Evolutionary conservation across 2,888 invertebrate species (phyloP).

Genomic region (Lasioglossum zephyrum): DNA sequence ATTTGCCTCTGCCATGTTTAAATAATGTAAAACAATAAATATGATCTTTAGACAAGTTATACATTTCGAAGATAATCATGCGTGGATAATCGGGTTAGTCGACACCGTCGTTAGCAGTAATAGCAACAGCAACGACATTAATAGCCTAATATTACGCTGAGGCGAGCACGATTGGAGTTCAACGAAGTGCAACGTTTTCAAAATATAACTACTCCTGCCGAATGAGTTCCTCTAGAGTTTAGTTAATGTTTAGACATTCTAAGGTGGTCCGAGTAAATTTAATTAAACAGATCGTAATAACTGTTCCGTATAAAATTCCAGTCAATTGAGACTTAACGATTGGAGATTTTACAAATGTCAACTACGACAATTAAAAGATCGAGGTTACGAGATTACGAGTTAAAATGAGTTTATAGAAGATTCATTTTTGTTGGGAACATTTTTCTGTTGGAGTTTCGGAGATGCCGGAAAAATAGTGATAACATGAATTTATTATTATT

Average conservation of each 20-base stretch:
- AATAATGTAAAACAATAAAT: conserved; percentile 30
- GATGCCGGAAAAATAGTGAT: too few species aligned
- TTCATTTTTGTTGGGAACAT: too few species aligned
- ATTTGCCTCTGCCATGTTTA: not conserved
- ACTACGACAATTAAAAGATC: too few species aligned
- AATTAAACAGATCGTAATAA: conserved; percentile 31
- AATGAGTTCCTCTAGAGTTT: conserved; percentile 50
- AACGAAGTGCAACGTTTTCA: conserved; percentile 58
- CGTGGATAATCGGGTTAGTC: conserved; percentile 58
- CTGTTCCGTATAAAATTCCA: not conserved
- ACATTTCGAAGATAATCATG: conserved; percentile 54
- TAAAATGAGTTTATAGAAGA: too few species aligned
- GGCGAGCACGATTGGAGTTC: conserved; percentile 38
- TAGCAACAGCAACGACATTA: conserved; percentile 63
- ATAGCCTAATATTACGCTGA: conserved; percentile 61
- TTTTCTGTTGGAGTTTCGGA: too few species aligned
- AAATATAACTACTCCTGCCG: conserved; percentile 43
- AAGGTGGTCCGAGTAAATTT: conserved; percentile 6
- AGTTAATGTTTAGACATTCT: conserved; percentile 27
- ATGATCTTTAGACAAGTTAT: conserved; percentile 31
- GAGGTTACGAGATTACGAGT: too few species aligned
- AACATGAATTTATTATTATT: too few species aligned
- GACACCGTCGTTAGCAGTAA: conserved; percentile 58
- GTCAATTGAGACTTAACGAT: not conserved
- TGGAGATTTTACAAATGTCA: not conserved